Evolutionary conservation across 2,113 vertebrate genomes (phyloP).

Genomic region (Empidonax alnorum): DNA sequence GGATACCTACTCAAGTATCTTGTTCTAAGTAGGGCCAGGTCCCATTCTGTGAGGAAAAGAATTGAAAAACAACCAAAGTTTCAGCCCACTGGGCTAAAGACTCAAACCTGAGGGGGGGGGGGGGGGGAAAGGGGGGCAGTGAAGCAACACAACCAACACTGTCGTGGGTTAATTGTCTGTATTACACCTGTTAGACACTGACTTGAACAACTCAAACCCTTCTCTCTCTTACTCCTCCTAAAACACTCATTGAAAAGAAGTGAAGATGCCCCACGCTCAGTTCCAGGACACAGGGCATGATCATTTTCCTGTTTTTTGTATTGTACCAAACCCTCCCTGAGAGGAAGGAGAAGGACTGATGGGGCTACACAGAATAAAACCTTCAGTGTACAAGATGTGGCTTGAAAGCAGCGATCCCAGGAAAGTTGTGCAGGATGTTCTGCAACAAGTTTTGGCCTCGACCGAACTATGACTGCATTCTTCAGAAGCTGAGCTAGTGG

Average conservation of each 20-base stretch:
- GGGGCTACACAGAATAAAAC: not conserved
- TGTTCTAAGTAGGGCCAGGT: not conserved
- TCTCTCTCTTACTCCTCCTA: not conserved
- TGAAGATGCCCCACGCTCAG: not conserved
- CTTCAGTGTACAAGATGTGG: not conserved
- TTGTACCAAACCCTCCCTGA: not conserved
- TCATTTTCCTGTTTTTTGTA: not conserved
- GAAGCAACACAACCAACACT: not conserved
- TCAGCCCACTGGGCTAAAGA: not conserved
- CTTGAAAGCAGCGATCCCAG: not conserved
- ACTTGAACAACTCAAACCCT: not conserved
- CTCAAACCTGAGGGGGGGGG: not conserved
- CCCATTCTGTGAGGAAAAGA: not conserved
- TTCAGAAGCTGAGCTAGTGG: not conserved
- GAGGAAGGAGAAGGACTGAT: not conserved
- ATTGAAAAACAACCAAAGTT: not conserved
- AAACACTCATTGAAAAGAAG: not conserved
- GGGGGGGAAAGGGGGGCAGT: not conserved
- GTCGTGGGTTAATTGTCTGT: not conserved
- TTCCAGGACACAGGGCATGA: not conserved
- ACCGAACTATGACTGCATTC: slow-evolving; percentile 12
- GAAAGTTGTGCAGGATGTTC: not conserved
- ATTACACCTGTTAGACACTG: not conserved
- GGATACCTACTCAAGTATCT: not conserved
- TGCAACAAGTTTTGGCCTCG: slow-evolving; percentile 9